Evolutionary conservation across 2,888 invertebrate genomes (phyloP), one percentile per base, ranked within the genome.

Genomic region (Dione vanillae): DNA sequence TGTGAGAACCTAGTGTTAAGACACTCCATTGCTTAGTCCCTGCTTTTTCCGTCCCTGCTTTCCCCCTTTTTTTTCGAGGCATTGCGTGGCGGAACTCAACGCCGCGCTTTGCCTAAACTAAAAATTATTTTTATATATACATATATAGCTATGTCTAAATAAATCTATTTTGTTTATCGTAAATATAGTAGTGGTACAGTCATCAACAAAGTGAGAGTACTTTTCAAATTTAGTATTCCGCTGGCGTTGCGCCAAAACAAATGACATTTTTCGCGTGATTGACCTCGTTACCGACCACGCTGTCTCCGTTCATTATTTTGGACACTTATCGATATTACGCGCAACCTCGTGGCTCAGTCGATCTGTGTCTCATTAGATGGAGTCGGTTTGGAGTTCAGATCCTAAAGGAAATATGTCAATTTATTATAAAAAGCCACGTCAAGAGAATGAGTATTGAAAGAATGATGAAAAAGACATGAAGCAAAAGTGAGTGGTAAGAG

Each of bases 201-300:
- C 66, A 67, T 71, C 71, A 65, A n/a, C 40, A 40, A 67, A 80
- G 80, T 83, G 80, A 81, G 78, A 79, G 78, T 69, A 85, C 86
- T 83, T 85, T 84, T 81, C 80, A 80, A 82, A 79, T 79, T 80
- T 79, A 79, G 81, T 82, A 79, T 77, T 76, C 73, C 74, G 64
- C 78, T 88, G 91, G 91, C 86, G 69, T n/a, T 20, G n/a, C 74
- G 86, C 90, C 90, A 90, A 47, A 72, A 74, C 77, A 75, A 80
- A 79, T 78, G 87, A 85, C 89, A 89, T 86, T 86, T 86, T 89
- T 89, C 82, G 85, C 89, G 83, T 72, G 80, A 77, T 75, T 88
- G 89, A 87, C 91, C 90, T 78, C 76, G 80, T 77, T 79, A 67
- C 87, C 82, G 80, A 78, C 86, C 90, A 86, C 85, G 87, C 88